Conservation (phyloP, 2,888 invertebrate genomes). For the Sarcophaga variegata region DNA sequence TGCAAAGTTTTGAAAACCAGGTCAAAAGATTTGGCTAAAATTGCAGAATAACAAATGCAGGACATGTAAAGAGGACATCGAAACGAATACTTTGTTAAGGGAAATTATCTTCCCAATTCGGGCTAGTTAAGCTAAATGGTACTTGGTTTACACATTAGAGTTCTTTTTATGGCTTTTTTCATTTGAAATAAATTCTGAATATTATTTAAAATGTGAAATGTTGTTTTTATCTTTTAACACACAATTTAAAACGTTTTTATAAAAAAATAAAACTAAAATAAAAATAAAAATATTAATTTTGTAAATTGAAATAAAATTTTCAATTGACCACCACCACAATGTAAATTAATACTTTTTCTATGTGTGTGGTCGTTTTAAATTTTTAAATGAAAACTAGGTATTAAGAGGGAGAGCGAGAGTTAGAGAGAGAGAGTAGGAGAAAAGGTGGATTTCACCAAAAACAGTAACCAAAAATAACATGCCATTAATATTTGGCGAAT, state of each 20-base stretch:
- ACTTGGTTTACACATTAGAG: too few relatives aligned
- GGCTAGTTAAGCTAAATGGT: too few relatives aligned
- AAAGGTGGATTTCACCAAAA: background rate
- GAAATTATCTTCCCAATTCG: too few relatives aligned
- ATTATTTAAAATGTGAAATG: background rate
- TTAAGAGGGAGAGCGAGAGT: too few relatives aligned
- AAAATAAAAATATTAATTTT: too few relatives aligned
- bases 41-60: too few relatives aligned
- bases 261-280: background rate
- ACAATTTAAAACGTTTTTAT: background rate
- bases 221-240: background rate
- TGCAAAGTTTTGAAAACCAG: too few relatives aligned
- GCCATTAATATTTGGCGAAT: constrained; percentile 3
- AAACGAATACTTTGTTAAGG: too few relatives aligned
- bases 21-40: too few relatives aligned
- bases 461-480: constrained; percentile 19
- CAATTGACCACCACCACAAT: constrained; percentile 30
- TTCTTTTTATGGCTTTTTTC: too few relatives aligned
- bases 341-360: constrained; percentile 32
- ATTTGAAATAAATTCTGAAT: too few relatives aligned
- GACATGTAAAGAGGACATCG: too few relatives aligned
- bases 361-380: constrained; percentile 3
- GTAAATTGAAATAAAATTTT: constrained; percentile 36
- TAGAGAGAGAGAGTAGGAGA: background rate
- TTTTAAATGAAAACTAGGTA: background rate